Base-by-base conservation (phyloP, 2,888 invertebrate species). In the Chloroclysta siterata region DNA sequence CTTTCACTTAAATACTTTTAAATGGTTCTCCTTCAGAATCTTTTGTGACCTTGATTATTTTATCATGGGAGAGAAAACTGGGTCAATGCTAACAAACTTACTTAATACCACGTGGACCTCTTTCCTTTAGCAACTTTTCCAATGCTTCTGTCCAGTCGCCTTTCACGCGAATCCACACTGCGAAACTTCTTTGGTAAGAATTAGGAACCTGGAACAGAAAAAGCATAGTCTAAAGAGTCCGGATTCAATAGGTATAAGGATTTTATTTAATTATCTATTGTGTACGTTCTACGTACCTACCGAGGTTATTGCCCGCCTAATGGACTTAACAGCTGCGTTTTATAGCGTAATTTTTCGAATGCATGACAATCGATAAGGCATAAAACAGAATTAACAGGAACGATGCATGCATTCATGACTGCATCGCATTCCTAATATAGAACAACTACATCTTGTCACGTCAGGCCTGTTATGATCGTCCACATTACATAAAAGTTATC, bases 111-210 rank as follows among this genome's bases (percentile, higher is more conserved):
- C 73, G 77, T 4, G 76, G 74, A 54, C 80, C 80, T 57, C 69
- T 82, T 69, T 85, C 85, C 58, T 86, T 70, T 17, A 91, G 68
- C 58, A 86, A 58, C 68, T 80, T 88, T 67, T 90, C 88, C 59
- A 93, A 81, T 60, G 86, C 79, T 77, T 90, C 87, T 48, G 94
- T 93, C 94, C 94, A 94, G 76, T 94, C 94, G 4, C 94, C 94
- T 66, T 89, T 89, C 4, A 90, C 87, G 77, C 92, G 86, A 65
- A 94, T 90, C 87, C 94, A 93, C 66, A 94, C 80, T 13, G 85
- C 83, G 68, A 94, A 92, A 68, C 81, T 81, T 74, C 85, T 84
- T 77, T 88, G 83, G 75, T 81, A 80, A 78, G 77, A 68, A 60
- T 84, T 86, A 71, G 93, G 93, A 78, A 93, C 78, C 93, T 93